These are phyloP conservation scores for Subanguina moxae DNA, from an alignment of 1,140 invertebrate species.

Conservation along the genomic window DNA sequence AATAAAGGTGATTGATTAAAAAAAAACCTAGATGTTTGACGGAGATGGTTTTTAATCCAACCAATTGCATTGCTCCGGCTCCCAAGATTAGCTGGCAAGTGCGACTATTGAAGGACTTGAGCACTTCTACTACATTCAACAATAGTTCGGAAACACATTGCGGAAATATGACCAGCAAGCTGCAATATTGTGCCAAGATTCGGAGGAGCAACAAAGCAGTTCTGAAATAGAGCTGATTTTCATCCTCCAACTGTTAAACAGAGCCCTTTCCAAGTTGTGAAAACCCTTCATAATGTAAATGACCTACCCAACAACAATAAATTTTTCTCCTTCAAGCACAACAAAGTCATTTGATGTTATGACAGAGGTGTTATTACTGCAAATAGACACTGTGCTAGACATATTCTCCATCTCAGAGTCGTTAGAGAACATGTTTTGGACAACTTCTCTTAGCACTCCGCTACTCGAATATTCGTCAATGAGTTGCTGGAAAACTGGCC, in stretches of 20 bases:
- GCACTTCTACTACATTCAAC: constrained; percentile 77
- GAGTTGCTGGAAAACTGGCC: constrained; percentile 76
- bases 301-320: constrained; percentile 72
- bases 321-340: constrained; percentile 44
- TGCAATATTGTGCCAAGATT: constrained; percentile 84
- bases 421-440: neutral
- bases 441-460: constrained; percentile 49
- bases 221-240: constrained; percentile 58
- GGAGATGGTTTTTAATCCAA: constrained; percentile 91
- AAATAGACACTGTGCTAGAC: constrained; percentile 12
- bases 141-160: constrained; percentile 70
- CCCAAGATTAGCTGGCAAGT: constrained; percentile 89
- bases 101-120: constrained; percentile 81
- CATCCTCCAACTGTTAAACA: no score
- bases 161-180: constrained; percentile 69
- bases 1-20: neutral
- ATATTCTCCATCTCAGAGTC: constrained; percentile 8
- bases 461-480: constrained; percentile 70
- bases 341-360: neutral
- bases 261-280: no score
- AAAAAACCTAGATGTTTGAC: constrained; percentile 73
- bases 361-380: neutral
- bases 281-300: constrained; percentile 9
- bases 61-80: constrained; percentile 85
- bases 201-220: constrained; percentile 73